Evolutionary conservation across 2,888 invertebrate species (phyloP).

Genomic region (Tetragnatha montana): DNA sequence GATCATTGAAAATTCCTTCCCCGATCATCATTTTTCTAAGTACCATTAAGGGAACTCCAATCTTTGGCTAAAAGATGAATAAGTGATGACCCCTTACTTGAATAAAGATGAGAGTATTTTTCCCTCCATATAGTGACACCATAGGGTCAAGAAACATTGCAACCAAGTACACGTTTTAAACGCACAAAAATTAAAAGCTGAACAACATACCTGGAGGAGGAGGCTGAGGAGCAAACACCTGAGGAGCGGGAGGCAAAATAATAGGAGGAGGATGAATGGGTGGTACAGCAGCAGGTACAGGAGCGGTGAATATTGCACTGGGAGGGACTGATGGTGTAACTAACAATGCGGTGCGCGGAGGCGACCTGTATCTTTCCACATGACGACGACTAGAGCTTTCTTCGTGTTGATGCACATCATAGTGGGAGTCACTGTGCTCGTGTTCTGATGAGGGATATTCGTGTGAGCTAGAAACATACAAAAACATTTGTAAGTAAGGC

Average conservation of each 20-base stretch:
- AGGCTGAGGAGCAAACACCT: constrained; percentile 60
- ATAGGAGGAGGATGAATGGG: constrained; percentile 29
- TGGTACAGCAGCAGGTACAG: constrained; percentile 14
- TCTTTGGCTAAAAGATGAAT: too few species aligned
- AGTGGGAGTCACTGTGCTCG: constrained; percentile 13
- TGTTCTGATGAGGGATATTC: constrained; percentile 24
- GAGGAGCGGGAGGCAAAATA: constrained; percentile 33
- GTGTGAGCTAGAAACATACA: neutral
- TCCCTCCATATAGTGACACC: too few species aligned
- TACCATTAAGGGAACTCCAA: too few species aligned
- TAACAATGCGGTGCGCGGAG: constrained; percentile 36
- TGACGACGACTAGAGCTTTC: constrained; percentile 43
- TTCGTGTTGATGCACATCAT: constrained; percentile 18
- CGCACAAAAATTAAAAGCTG: neutral
- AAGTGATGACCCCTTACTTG: too few species aligned
- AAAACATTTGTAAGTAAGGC: too few species aligned
- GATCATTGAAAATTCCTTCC: too few species aligned
- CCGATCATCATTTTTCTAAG: too few species aligned
- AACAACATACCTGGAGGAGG: constrained; percentile 64
- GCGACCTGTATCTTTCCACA: constrained; percentile 45
- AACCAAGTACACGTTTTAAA: too few species aligned
- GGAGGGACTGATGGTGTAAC: constrained; percentile 24
- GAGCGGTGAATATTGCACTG: constrained; percentile 13
- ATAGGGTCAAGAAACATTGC: too few species aligned
- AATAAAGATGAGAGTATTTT: too few species aligned